Evolutionary conservation across 2,797 vertebrate species (phyloP), one percentile per base, ranked within the genome.

Genomic region (Fratercula arctica): DNA sequence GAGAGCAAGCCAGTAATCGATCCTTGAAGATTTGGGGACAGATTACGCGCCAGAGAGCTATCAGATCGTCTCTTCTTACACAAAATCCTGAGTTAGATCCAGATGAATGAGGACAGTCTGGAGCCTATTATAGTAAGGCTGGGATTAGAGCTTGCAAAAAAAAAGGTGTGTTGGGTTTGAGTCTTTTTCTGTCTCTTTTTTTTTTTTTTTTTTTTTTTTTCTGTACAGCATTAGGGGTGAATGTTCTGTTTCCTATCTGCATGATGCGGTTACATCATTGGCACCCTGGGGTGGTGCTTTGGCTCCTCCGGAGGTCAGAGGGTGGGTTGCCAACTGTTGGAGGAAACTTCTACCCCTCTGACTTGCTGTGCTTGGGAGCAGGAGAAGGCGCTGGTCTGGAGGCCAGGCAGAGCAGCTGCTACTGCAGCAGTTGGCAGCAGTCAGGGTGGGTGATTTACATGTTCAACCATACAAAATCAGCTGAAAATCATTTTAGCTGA

Each of bases 401-500:
- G 90, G 60, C 87, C 90, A 93, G 82, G 69, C 67, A 79, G 51
- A 95, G 74, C 93, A 96, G 95, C 89, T 96, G 93, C 66, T 84
- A 21, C 35, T 88, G 85, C 43, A 88, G 76, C 69, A 90, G 50
- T 23, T 96, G 94, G 93, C 93, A 94, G 91, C 82, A 78, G 26
- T 75, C 50, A 54, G 19, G 8, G 37, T 66, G 33, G 31, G 53
- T 90, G 87, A 93, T 93, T 96, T 95, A 86, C 89, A 89, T 89
- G 70, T 74, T 95, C 84, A 95, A 64, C 66, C 87, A 81, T 85
- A 88, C 46, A 95, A 94, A 96, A 95, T 95, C 95, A 93, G 76
- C 66, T 85, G 76, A 96, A 95, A 95, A 95, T 95, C 84, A 91
- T 90, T 90, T 87, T 84, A 88, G 91, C 73, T 95, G 89, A 78